Base-by-base conservation (phyloP, 1,140 invertebrate genomes). In the Hyposmocoma kahamanoa region DNA sequence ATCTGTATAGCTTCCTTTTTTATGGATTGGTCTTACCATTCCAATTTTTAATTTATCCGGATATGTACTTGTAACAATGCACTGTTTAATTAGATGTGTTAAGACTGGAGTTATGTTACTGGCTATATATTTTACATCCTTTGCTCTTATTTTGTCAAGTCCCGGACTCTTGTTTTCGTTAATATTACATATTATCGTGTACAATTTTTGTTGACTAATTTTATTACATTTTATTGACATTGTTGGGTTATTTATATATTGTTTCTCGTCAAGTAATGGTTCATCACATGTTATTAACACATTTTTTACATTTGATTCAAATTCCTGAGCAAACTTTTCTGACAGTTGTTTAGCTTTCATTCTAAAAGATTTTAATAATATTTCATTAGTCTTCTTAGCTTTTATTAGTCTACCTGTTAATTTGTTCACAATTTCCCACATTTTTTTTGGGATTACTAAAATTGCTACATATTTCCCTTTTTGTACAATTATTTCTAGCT, bases 391-490 rank as follows among this genome's bases (percentile, higher is more conserved):
- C n/a, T n/a, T n/a, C 17, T 38, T 17, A 10, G 32, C 30, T 18
- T 47, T 47, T 22, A 47, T 13, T 10, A 47, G 15, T 38, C n/a
- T 47, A 22, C 45, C 45, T 22, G 45, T 47, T 9, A 47, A 18
- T 38, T n/a, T 47, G 24, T 47, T 47, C 5, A 47, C 26, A 13
- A 47, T 36, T 24, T 22, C 32, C 34, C 30, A 47, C 21, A 39
- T 34, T 46, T 38, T n/a, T n/a, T n/a, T 47, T 47, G 0, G 19
- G 32, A 9, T 47, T 38, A 20, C 18, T 47, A 39, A 3, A 47
- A 19, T 39, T 38, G 19, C 28, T 11, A 28, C 22, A 24, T 8
- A 47, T 47, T 24, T 47, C 22, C 19, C 26, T 47, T 39, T 47
- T 47, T 24, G 18, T 47, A 10, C n/a, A 24, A 10, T 28, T 39